Conservation (phyloP, 2,113 vertebrate species). For the Caranx ignobilis region DNA sequence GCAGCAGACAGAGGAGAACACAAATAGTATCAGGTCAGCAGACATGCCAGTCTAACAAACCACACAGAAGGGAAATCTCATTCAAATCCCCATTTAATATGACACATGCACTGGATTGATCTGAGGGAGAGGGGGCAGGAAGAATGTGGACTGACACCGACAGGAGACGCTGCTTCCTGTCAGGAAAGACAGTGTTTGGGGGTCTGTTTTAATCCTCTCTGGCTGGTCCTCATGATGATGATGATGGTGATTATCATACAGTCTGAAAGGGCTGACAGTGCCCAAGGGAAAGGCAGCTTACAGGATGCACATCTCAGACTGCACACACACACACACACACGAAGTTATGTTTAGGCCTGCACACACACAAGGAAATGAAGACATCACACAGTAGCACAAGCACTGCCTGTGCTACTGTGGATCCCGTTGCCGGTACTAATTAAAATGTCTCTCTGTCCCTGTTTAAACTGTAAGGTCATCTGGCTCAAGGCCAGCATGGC, state of each 20-base stretch:
- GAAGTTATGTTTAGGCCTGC: background rate
- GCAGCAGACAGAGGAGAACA: constrained; percentile 45
- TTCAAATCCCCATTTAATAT: constrained; percentile 41
- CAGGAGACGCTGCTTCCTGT: constrained; percentile 64
- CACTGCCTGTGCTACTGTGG: constrained; percentile 10
- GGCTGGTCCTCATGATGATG: constrained; percentile 46
- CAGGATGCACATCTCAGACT: constrained; percentile 15
- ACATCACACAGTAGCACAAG: constrained; percentile 7
- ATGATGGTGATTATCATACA: constrained; percentile 51
- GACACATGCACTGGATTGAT: constrained; percentile 37
- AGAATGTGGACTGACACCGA: background rate
- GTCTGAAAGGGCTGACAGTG: constrained; percentile 64
- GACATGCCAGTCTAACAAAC: constrained; percentile 46
- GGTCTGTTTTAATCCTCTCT: constrained; percentile 62
- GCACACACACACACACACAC: constrained; percentile 8
- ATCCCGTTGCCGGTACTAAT: constrained; percentile 62
- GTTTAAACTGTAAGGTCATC: constrained; percentile 58
- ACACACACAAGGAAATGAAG: background rate
- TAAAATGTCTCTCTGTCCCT: constrained; percentile 62
- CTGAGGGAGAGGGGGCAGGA: constrained; percentile 4
- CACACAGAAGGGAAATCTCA: constrained; percentile 53
- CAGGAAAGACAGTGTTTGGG: constrained; percentile 46
- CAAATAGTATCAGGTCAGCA: constrained; percentile 55
- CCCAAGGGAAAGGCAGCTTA: constrained; percentile 37
- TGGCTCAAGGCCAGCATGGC: constrained; percentile 37